These are phyloP conservation scores for Brienomyrus longianalis DNA, from an alignment of 2,113 vertebrate species.

Conservation along the genomic window DNA sequence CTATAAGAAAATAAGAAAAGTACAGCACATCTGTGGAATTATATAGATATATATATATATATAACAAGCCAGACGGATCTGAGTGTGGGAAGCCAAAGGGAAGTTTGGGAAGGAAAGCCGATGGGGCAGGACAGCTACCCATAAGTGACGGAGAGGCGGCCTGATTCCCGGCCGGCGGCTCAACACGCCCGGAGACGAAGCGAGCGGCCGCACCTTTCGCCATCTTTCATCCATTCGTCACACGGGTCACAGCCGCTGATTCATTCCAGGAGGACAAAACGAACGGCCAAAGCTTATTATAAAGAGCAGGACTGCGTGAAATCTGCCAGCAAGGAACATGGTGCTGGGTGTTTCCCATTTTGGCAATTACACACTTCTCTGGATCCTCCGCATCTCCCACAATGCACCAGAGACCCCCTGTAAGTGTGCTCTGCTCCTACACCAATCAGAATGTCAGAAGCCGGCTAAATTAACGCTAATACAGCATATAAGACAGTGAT, in stretches of 20 bases:
- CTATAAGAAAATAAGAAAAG: neutral
- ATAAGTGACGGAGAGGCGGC: neutral
- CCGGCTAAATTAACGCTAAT: neutral
- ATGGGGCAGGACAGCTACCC: neutral
- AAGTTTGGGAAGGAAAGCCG: neutral
- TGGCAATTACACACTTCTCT: neutral
- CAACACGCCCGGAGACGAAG: neutral
- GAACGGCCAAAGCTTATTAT: slow-evolving; percentile 13
- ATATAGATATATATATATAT: neutral
- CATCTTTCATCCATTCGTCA: slow-evolving; percentile 17
- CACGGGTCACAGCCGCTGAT: slow-evolving; percentile 18
- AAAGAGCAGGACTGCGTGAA: slow-evolving; percentile 20
- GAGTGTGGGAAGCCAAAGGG: neutral
- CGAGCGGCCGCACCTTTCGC: neutral
- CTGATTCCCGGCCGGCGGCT: neutral
- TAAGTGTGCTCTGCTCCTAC: neutral
- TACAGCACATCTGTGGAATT: neutral
- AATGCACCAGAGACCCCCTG: neutral
- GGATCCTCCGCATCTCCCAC: neutral
- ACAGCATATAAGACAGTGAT: neutral
- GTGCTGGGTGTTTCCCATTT: neutral
- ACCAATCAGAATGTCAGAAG: neutral
- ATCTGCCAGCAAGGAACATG: neutral
- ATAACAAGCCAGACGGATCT: neutral
- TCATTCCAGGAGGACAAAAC: slow-evolving; percentile 11